Evolutionary conservation across 1,140 invertebrate species (phyloP).

Genomic region (Stratiolaelaps scimitus): DNA sequence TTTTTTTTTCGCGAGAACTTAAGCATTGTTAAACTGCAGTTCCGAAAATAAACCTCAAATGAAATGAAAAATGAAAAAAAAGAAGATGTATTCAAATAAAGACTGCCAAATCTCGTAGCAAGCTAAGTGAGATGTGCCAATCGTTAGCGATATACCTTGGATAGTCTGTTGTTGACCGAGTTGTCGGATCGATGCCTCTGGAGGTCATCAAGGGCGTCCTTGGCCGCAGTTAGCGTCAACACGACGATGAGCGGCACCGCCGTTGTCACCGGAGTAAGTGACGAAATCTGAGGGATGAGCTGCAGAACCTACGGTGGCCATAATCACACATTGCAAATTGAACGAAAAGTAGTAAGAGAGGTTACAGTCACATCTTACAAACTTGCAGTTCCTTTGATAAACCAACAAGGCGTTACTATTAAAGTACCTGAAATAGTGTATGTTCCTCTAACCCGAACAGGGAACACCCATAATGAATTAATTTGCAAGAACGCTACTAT

Average conservation of each 20-base stretch:
- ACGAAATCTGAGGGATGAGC: slow-evolving; percentile 93
- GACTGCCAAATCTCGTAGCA: not conserved
- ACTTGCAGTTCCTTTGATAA: too few species aligned
- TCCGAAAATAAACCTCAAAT: too few species aligned
- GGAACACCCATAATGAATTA: too few species aligned
- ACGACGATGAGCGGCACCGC: slow-evolving; percentile 92
- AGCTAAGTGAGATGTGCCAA: not conserved
- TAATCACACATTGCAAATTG: not conserved
- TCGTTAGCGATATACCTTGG: slow-evolving; percentile 31
- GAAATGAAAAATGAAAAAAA: too few species aligned
- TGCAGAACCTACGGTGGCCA: slow-evolving; percentile 45
- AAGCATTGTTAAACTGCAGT: too few species aligned
- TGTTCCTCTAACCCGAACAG: slow-evolving; percentile 11
- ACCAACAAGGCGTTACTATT: too few species aligned
- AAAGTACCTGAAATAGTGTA: not conserved
- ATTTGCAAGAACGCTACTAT: too few species aligned
- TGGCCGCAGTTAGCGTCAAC: slow-evolving; percentile 81
- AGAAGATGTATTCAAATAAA: slow-evolving; percentile 3
- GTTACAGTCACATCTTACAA: not conserved
- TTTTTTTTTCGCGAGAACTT: too few species aligned
- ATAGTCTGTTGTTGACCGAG: slow-evolving; percentile 75
- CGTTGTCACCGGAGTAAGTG: slow-evolving; percentile 90
- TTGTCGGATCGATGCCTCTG: slow-evolving; percentile 91
- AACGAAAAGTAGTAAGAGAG: not conserved
- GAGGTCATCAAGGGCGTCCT: slow-evolving; percentile 98